Conservation (phyloP, 2,888 invertebrate species). For the Empis stercorea region DNA sequence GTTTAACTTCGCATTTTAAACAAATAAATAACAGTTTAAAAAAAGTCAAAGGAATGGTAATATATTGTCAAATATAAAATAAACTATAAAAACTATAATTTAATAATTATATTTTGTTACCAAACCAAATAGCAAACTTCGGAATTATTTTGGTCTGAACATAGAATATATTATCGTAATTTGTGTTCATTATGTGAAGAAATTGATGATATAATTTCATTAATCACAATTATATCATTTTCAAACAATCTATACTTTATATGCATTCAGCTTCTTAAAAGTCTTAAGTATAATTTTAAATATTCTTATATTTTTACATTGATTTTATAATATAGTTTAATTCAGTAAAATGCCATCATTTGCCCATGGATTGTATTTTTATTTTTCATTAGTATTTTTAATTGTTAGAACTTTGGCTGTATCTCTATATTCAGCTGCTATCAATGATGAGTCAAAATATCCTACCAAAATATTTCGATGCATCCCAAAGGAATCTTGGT, state of each 20-base stretch:
- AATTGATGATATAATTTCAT: slow-evolving; percentile 39
- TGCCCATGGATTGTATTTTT: slow-evolving; percentile 40
- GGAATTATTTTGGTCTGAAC: slow-evolving; percentile 38
- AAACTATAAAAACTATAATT: not conserved
- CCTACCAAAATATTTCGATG: slow-evolving; percentile 34
- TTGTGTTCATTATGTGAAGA: slow-evolving; percentile 39
- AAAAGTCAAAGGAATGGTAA: slow-evolving; percentile 39
- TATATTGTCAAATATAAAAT: not conserved
- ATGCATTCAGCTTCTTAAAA: slow-evolving; percentile 43
- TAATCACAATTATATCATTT: slow-evolving; percentile 42
- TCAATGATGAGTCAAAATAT: slow-evolving; percentile 42
- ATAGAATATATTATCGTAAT: slow-evolving; percentile 40
- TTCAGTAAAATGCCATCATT: slow-evolving; percentile 29
- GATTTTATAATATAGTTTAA: not conserved
- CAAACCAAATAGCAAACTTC: slow-evolving; percentile 27
- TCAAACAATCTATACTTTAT: slow-evolving; percentile 46
- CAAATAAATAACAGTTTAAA: slow-evolving; percentile 44
- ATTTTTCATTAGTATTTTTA: slow-evolving; percentile 43
- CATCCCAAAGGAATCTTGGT: slow-evolving; percentile 38
- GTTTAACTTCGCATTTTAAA: slow-evolving; percentile 49
- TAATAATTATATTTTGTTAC: no score
- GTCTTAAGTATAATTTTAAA: slow-evolving; percentile 30
- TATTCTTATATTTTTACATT: not conserved
- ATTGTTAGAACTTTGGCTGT: slow-evolving; percentile 42
- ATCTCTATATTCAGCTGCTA: slow-evolving; percentile 42